Percentiles rank a stretch among this genome's conserved stretches.
Conservation (phyloP, 37 sponge, comb jelly and placozoan genomes). For the Eunapius fragilis region DNA sequence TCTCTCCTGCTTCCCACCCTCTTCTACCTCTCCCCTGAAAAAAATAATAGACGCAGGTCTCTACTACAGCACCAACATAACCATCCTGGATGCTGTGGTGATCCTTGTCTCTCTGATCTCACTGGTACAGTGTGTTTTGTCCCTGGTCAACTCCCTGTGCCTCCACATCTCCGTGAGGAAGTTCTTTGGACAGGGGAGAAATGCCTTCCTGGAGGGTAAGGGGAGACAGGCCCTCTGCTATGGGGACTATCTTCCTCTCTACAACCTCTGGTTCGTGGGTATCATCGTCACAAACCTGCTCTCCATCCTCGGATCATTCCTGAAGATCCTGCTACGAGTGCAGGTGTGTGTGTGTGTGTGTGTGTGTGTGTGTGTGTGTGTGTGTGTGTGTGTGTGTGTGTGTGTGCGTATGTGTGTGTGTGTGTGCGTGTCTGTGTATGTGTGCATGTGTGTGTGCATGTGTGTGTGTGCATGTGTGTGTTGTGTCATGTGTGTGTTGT, state of each 20-base stretch:
- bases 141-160: slow-evolving; percentile 34
- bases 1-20: too few species aligned
- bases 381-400: too few species aligned
- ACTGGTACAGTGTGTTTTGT: slow-evolving; percentile 58
- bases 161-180: slow-evolving; percentile 9
- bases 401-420: too few species aligned
- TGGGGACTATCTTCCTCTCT: slow-evolving; percentile 54
- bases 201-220: background rate
- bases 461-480: too few species aligned
- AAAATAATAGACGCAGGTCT: background rate
- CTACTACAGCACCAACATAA: background rate
- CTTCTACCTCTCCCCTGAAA: too few species aligned
- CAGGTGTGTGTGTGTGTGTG: slow-evolving; percentile 21
- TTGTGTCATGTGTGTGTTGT: too few species aligned
- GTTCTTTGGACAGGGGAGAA: slow-evolving; percentile 33
- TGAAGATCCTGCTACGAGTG: slow-evolving; percentile 30
- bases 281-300: slow-evolving; percentile 60
- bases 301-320: slow-evolving; percentile 64
- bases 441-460: too few species aligned
- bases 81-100: slow-evolving; percentile 50
- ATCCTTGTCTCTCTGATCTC: slow-evolving; percentile 48
- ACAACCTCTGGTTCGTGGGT: slow-evolving; percentile 80
- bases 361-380: too few species aligned
- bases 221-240: slow-evolving; percentile 42
- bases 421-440: too few species aligned